These are phyloP conservation scores for Poeciliopsis turneri DNA, from an alignment of 2,797 vertebrate genomes.

Conservation along the genomic window DNA sequence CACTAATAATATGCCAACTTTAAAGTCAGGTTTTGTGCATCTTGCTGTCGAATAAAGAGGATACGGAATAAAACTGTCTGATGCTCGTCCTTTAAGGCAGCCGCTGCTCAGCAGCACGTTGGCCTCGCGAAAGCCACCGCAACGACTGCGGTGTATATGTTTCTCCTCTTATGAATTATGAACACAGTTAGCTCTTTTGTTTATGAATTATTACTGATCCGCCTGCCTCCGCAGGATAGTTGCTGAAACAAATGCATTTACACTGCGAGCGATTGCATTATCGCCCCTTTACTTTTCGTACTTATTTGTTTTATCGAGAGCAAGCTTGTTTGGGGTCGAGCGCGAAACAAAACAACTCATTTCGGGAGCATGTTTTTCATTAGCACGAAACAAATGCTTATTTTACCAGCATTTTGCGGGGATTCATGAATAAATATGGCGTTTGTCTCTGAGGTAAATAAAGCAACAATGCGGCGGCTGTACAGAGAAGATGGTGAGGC, in stretches of 20 bases:
- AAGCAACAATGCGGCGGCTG: conserved; percentile 70
- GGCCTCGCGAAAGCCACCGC: conserved; percentile 40
- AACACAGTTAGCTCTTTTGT: conserved; percentile 79
- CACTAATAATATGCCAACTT: neutral
- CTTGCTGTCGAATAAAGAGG: neutral
- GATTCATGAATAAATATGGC: conserved; percentile 77
- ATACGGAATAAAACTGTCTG: neutral
- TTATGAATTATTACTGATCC: conserved; percentile 80
- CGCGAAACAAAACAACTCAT: conserved; percentile 72
- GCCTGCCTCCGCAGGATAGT: conserved; percentile 71
- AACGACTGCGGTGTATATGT: conserved; percentile 68
- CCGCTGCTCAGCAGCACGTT: conserved; percentile 18
- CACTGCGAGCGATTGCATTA: conserved; percentile 66
- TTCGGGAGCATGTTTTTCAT: conserved; percentile 75
- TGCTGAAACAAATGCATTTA: conserved; percentile 74
- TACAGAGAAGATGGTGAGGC: conserved; percentile 58
- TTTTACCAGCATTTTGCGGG: conserved; percentile 73
- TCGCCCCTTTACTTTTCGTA: conserved; percentile 64
- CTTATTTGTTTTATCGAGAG: conserved; percentile 64
- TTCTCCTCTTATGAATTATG: conserved; percentile 79
- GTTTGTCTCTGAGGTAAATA: conserved; percentile 78
- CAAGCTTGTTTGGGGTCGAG: conserved; percentile 66
- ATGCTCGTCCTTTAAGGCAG: conserved; percentile 6
- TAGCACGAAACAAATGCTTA: conserved; percentile 76
- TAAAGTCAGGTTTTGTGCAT: neutral